A percentile compares a stretch with the other conserved stretches of the same genome.
phyloP scores from a whole-genome alignment of 2,113 vertebrate species.

The Rhagologus leucostigma region DNA sequence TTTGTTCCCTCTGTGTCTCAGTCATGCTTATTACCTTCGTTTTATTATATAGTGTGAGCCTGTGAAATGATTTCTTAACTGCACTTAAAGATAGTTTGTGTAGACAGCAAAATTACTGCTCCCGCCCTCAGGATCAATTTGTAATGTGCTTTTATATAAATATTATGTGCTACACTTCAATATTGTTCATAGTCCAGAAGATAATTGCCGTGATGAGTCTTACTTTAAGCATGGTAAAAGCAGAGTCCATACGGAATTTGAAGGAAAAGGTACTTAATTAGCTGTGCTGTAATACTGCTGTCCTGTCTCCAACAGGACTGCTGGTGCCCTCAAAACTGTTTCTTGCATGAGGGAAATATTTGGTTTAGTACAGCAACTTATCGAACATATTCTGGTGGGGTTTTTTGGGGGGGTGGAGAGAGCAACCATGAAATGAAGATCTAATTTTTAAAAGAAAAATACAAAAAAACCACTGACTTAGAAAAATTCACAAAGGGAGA shows the following conservation, averaged over 20 bases:
- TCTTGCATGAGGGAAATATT: neutral
- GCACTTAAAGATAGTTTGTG: constrained; percentile 48
- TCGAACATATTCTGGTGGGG: neutral
- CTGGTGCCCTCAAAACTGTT: neutral
- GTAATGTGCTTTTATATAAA: constrained; percentile 35
- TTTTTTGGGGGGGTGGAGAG: rapidly evolving
- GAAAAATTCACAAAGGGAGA: neutral
- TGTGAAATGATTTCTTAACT: constrained; percentile 52
- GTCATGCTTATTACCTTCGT: constrained; percentile 57
- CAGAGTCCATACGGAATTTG: neutral
- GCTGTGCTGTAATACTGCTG: neutral
- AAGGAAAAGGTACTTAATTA: constrained; percentile 22
- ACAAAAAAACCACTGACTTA: neutral
- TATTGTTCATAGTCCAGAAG: constrained; percentile 31
- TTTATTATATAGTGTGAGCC: constrained; percentile 42
- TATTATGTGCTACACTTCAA: constrained; percentile 27
- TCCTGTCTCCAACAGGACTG: neutral
- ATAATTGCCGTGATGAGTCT: constrained; percentile 6
- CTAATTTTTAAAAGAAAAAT: neutral
- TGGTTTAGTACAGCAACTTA: neutral
- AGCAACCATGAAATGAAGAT: neutral
- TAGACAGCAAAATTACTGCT: constrained; percentile 48
- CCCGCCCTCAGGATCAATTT: constrained; percentile 49
- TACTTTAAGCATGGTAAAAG: constrained; percentile 35
- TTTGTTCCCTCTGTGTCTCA: constrained; percentile 54